Evolutionary conservation across 2,888 invertebrate species (phyloP), one percentile per base, ranked within the genome.

Genomic region (Camponotus fellah): DNA sequence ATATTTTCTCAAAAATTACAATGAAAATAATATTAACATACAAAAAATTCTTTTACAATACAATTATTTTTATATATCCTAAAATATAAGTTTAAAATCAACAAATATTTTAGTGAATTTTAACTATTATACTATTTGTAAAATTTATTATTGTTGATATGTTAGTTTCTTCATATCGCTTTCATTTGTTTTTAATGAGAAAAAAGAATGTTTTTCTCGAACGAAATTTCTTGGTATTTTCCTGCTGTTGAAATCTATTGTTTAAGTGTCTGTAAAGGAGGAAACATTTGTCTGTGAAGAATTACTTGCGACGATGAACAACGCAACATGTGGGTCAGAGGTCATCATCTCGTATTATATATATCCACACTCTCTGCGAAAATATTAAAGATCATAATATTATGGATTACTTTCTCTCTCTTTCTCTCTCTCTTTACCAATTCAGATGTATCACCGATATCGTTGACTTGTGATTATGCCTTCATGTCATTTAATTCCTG

Each of bases 401-500:
- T 40, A 60, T n/a, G 58, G 21, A 32, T 17, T 3, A 37, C 6
- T 60, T 32, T 65, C 26, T 21, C 49, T 46, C 46, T 46, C 17
- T 17, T 2, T 53, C 8, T 53, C 3, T 43, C 43, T 46, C 12
- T 46, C 46, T 46, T 12, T 46, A 26, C 6, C 21, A 21, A 43
- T 14, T 21, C 26, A 26, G 26, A 26, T 26, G 26, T 26, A 26
- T 26, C 26, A 26, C 26, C 26, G 2, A 26, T 32, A 34, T 34
- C 9, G 49, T 14, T 21, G 14, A 12, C 34, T 43, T 64, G 26
- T 37, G 49, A 37, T 21, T 46, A 21, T 37, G 34, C 14, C 26
- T 60, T 49, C 82, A 37, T 46, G 72, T 12, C 62, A 32, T 40
- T 60, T 34, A 77, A 60, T 68, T 69, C 17, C 43, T 46, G 32